Conservation (phyloP, 2,113 vertebrate genomes). For the Helogale parvula region DNA sequence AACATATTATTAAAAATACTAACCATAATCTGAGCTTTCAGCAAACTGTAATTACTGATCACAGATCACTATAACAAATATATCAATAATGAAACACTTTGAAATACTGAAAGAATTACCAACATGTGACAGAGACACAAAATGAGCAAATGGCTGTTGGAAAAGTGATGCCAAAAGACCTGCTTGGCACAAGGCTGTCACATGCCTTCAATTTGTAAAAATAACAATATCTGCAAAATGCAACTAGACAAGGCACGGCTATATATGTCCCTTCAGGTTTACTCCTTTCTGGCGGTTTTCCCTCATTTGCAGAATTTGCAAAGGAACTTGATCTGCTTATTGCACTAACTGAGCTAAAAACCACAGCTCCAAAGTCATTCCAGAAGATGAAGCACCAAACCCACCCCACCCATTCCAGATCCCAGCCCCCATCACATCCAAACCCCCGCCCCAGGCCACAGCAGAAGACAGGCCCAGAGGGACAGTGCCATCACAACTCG, state of each 20-base stretch:
- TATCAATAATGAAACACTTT: neutral
- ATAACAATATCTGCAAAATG: neutral
- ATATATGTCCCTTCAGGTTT: neutral
- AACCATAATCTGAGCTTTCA: neutral
- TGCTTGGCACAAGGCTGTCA: neutral
- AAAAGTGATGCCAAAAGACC: neutral
- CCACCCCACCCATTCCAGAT: neutral
- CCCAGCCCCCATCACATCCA: neutral
- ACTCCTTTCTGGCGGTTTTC: neutral
- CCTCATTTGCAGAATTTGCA: neutral
- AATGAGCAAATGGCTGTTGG: neutral
- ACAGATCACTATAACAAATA: neutral
- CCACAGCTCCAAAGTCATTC: neutral
- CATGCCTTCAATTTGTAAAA: neutral
- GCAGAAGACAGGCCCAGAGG: neutral
- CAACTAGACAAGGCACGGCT: neutral
- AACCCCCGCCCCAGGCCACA: neutral
- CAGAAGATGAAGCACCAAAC: neutral
- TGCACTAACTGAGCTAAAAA: neutral
- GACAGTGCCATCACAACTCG: rapidly evolving
- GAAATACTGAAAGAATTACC: neutral
- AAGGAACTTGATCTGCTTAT: neutral
- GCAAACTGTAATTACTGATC: neutral
- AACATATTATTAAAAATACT: neutral
- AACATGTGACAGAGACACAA: neutral